Evolutionary conservation across 1,140 invertebrate species (phyloP).

Genomic region (Lasioglossum baleicum): DNA sequence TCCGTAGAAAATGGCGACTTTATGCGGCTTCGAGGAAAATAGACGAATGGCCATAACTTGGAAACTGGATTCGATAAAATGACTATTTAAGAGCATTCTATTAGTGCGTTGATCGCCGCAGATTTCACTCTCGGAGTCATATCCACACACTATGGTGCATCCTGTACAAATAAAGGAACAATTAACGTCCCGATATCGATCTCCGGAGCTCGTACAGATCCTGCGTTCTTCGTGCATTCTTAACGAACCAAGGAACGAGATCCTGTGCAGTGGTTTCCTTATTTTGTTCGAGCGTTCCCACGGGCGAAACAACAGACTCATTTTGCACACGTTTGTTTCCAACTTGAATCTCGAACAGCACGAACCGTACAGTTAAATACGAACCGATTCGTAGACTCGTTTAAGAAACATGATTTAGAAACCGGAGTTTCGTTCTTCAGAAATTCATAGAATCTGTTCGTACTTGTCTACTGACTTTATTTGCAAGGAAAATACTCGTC

Average conservation of each 20-base stretch:
- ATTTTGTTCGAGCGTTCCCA: not conserved
- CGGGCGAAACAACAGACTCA: not conserved
- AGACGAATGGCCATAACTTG: not conserved
- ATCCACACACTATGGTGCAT: not conserved
- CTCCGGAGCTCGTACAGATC: not conserved
- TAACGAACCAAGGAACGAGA: not conserved
- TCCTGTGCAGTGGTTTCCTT: not conserved
- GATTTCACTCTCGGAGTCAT: not conserved
- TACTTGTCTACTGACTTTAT: too few relatives aligned
- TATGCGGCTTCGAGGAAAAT: not conserved
- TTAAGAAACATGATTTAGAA: too few relatives aligned
- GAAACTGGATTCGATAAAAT: not conserved
- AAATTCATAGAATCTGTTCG: too few relatives aligned
- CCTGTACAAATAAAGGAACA: not conserved
- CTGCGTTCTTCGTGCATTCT: not conserved
- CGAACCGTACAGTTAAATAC: too few relatives aligned
- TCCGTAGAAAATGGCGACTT: not conserved
- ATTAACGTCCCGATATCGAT: not conserved
- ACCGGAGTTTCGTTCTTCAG: too few relatives aligned
- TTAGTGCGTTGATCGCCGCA: not conserved
- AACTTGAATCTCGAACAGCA: not conserved
- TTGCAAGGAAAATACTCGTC: too few relatives aligned
- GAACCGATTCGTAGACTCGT: too few relatives aligned
- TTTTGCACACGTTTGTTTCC: not conserved
- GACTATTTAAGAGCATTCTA: not conserved